phyloP scores from a whole-genome alignment of 2,113 vertebrate species.

The Rhea pennata region DNA sequence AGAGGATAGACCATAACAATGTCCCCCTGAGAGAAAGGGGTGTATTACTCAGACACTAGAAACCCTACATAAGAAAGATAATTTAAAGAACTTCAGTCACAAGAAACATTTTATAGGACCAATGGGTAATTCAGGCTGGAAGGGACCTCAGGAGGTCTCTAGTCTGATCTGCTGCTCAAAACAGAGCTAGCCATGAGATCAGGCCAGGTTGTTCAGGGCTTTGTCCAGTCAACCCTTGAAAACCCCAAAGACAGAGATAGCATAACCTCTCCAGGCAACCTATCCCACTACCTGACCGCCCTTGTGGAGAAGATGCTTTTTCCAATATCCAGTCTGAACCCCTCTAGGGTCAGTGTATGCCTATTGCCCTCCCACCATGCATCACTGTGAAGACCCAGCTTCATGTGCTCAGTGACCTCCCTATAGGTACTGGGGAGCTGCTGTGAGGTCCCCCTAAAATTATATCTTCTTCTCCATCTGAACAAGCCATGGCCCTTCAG shows the following conservation, averaged over 20 bases:
- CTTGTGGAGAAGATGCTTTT: neutral
- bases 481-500: neutral
- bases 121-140: neutral
- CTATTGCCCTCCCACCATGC: neutral
- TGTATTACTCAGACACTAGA: neutral
- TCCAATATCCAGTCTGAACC: neutral
- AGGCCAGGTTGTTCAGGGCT: neutral
- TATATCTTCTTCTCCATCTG: neutral
- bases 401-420: neutral
- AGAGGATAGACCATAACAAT: neutral
- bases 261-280: neutral
- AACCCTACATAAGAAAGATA: neutral
- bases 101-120: neutral
- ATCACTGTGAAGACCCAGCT: neutral
- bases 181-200: neutral
- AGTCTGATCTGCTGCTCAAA: neutral
- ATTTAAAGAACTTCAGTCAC: neutral
- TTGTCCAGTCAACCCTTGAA: neutral
- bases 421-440: neutral
- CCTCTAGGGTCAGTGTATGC: accelerated
- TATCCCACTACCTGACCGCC: neutral
- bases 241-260: neutral
- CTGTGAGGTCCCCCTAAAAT: neutral
- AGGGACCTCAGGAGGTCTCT: neutral
- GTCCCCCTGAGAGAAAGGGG: neutral